Evolutionary conservation across 2,888 invertebrate genomes (phyloP).

Genomic region (Ennomos erosarius): DNA sequence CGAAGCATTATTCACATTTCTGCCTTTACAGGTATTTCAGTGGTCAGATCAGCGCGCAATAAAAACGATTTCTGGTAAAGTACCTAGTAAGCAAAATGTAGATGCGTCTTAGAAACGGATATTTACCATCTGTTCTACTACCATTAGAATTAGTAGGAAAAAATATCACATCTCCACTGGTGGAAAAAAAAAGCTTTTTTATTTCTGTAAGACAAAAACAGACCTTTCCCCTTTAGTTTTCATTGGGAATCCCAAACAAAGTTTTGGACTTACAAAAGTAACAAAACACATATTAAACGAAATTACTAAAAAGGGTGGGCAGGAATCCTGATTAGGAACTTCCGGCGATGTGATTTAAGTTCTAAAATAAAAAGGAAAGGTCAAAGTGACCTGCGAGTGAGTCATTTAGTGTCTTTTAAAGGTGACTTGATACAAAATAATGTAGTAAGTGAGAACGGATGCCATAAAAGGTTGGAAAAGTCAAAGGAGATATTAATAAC

Average conservation of each 20-base stretch:
- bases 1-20: no score
- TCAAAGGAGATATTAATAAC: slow-evolving; percentile 4
- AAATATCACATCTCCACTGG: no score
- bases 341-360: slow-evolving; percentile 71
- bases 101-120: no score
- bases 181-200: no score
- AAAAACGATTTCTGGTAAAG: no score
- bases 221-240: neutral
- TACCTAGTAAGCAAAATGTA: no score
- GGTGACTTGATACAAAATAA: slow-evolving; percentile 54
- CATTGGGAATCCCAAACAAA: slow-evolving; percentile 28
- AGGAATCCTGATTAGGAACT: slow-evolving; percentile 77
- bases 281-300: slow-evolving; percentile 46
- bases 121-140: no score
- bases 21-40: no score
- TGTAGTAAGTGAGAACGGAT: slow-evolving; percentile 21
- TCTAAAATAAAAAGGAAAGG: slow-evolving; percentile 75
- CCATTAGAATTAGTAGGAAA: no score
- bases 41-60: no score
- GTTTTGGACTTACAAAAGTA: slow-evolving; percentile 20
- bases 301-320: slow-evolving; percentile 65
- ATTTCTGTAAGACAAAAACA: no score
- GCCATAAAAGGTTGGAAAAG: slow-evolving; percentile 18
- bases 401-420: slow-evolving; percentile 66
- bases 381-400: slow-evolving; percentile 60